Evolutionary conservation across 2,113 vertebrate genomes (phyloP).

Genomic region (Oryzias celebensis): DNA sequence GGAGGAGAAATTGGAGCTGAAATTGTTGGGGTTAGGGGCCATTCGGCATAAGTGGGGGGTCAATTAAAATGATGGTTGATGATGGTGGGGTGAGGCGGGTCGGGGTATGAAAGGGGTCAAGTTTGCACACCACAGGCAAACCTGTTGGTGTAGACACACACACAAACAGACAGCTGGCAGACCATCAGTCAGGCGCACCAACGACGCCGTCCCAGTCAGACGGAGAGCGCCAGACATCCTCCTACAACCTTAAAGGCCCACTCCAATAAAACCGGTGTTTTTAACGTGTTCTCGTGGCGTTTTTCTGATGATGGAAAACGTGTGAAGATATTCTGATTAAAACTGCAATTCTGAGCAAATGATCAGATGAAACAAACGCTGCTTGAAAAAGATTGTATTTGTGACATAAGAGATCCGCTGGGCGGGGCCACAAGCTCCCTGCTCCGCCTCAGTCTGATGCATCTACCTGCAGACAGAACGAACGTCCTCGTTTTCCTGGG

Average conservation of each 20-base stretch:
- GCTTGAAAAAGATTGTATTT: too few species aligned
- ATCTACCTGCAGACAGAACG: too few species aligned
- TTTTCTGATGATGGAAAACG: too few species aligned
- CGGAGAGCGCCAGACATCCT: constrained; percentile 21
- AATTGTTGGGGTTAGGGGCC: constrained; percentile 52
- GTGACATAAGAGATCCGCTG: too few species aligned
- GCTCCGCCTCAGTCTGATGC: too few species aligned
- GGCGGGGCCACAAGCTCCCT: too few species aligned
- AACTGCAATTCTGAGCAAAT: background rate
- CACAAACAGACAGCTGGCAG: constrained; percentile 42
- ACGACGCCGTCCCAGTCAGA: constrained; percentile 29
- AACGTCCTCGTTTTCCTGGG: too few species aligned
- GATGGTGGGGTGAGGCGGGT: constrained; percentile 52
- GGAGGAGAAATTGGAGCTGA: constrained; percentile 63
- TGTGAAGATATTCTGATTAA: background rate
- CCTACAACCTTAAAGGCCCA: background rate
- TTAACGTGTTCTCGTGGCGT: too few species aligned
- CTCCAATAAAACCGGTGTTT: background rate
- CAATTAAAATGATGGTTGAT: constrained; percentile 69
- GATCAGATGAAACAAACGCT: too few species aligned
- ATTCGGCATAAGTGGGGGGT: constrained; percentile 55
- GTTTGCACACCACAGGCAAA: constrained; percentile 29
- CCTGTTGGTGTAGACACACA: constrained; percentile 16
- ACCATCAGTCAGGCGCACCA: constrained; percentile 38
- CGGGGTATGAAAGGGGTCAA: constrained; percentile 11